These are phyloP conservation scores for Anarsia innoxiella DNA, from an alignment of 2,888 invertebrate genomes.

Conservation along the genomic window DNA sequence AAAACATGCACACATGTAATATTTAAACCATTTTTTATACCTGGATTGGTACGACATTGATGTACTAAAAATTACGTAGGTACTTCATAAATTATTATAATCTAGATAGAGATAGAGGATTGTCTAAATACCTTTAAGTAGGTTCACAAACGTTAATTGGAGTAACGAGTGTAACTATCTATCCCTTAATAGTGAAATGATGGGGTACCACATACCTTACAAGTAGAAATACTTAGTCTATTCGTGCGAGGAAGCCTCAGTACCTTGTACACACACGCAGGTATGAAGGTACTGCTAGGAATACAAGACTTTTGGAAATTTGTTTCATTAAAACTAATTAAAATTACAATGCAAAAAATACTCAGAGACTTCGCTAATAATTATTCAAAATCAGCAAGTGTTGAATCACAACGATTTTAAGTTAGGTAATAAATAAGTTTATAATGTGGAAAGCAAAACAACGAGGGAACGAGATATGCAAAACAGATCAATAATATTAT, in stretches of 20 bases:
- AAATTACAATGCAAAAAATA: background rate
- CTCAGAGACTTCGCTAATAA: background rate
- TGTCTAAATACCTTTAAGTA: conserved; percentile 3
- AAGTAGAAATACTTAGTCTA: conserved; percentile 24
- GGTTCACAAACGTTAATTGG: conserved; percentile 17
- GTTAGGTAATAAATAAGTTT: conserved; percentile 2
- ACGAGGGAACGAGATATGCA: no score
- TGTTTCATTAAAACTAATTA: background rate
- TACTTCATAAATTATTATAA: conserved; percentile 33
- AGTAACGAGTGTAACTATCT: background rate
- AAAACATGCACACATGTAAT: conserved; percentile 74
- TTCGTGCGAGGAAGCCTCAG: conserved; percentile 58
- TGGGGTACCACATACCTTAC: no score
- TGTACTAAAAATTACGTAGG: conserved; percentile 44
- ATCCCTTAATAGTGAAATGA: no score
- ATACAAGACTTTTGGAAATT: conserved; percentile 45
- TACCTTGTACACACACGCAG: conserved; percentile 25
- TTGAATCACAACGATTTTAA: conserved; percentile 1
- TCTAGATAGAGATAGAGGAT: conserved; percentile 22
- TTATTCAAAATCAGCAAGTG: background rate
- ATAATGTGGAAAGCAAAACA: conserved; percentile 1
- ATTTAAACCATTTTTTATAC: conserved; percentile 66
- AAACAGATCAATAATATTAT: no score
- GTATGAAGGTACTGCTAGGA: conserved; percentile 48
- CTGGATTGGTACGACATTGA: conserved; percentile 55